Percentiles rank a stretch among this genome's conserved stretches.
phyloP scores from a whole-genome alignment of 2,113 vertebrate species.

The Myanophis thanlyinensis region DNA sequence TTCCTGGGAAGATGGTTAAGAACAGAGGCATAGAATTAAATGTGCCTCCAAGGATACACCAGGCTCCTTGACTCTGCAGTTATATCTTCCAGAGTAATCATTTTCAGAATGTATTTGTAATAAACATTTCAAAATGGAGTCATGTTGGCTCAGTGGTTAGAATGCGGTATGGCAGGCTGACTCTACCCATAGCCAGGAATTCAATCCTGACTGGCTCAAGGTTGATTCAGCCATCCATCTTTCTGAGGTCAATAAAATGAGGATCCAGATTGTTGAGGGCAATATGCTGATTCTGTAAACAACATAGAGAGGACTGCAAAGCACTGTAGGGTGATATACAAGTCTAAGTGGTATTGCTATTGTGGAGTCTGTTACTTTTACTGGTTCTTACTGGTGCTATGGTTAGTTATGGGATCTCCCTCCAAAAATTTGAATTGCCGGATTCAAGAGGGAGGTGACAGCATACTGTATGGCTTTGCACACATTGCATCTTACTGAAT shows the following conservation, averaged over 20 bases:
- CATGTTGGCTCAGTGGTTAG: neutral
- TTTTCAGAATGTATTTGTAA: neutral
- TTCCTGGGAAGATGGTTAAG: neutral
- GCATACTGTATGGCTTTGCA: neutral
- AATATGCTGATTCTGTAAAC: neutral
- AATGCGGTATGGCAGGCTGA: neutral
- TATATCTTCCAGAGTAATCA: neutral
- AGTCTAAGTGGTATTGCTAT: neutral
- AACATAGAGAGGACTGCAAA: neutral
- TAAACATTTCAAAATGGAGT: neutral
- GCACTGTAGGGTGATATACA: neutral
- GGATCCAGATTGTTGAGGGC: neutral
- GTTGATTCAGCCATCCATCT: neutral
- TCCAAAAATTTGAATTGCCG: neutral
- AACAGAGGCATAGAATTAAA: neutral
- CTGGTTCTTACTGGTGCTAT: no score
- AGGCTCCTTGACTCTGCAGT: neutral
- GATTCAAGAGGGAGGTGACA: neutral
- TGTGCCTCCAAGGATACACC: neutral
- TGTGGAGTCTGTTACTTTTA: neutral
- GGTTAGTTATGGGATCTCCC: neutral
- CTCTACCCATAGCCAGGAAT: neutral
- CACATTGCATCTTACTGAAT: neutral
- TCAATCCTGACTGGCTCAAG: neutral
- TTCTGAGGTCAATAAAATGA: neutral